Evolutionary conservation across 2,113 vertebrate species (phyloP), one percentile per base, ranked within the genome.

Genomic region (Cebus imitator): DNA sequence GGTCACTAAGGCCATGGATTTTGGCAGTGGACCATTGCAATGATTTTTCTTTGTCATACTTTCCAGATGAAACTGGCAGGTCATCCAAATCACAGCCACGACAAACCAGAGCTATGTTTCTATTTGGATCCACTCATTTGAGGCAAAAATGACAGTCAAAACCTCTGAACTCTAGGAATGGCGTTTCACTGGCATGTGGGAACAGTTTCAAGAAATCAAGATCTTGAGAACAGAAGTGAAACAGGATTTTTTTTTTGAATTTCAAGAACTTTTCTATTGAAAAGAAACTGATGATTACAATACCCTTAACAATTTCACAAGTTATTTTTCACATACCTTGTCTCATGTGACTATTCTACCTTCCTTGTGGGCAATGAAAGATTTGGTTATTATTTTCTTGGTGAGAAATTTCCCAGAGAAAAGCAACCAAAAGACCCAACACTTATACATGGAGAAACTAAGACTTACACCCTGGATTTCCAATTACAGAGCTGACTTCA

Each of bases 391-490:
- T 52, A 50, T 79, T 87, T 90, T 70, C 50, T 7, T 4, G 8
- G 3, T 27, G 25, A 92, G 21, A 52, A 87, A 72, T 52, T 20
- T 43, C 21, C 78, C 35, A 17, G 35, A 73, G 27, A 35, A 61
- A 66, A 52, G 50, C 2, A 12, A 45, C 9, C 23, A 20, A 27
- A 55, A 17, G 21, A 16, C 66, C 27, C 0, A 72, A 21, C 37
- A 16, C 70, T 23, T 30, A 17, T 0, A 0, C 2, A 16, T 4
- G 5, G 30, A 6, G 4, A 83, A 20, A 30, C 66, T 30, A 17
- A 81, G 86, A 78, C 1, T 14, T 21, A 8, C 5, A 50, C 8
- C 10, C 32, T 37, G 13, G 4, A 35, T 57, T 78, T 91, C 72
- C 35, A 17, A 7, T 32, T 43, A 10, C 21, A 30, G 8, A 2